Conservation (phyloP, 2,797 vertebrate species). For the Paratrypauchen microcephalus region DNA sequence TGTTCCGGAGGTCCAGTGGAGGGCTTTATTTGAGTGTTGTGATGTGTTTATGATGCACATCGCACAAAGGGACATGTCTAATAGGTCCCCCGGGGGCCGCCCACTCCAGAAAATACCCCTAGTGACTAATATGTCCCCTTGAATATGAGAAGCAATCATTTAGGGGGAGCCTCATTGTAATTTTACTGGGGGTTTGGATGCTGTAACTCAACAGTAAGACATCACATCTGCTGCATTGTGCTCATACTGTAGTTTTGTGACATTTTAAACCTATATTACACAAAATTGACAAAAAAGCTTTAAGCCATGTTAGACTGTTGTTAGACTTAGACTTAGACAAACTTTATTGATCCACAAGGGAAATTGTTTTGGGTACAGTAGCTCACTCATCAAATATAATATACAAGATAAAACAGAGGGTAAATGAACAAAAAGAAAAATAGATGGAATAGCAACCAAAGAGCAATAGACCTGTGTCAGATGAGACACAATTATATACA, state of each 20-base stretch:
- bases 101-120: slow-evolving; percentile 53
- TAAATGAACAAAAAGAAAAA: too few relatives aligned
- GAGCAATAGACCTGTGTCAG: too few relatives aligned
- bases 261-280: background rate
- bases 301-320: too few relatives aligned
- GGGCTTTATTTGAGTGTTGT: slow-evolving; percentile 63
- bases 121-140: slow-evolving; percentile 49
- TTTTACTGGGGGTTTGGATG: slow-evolving; percentile 44
- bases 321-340: too few relatives aligned
- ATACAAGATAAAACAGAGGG: too few relatives aligned
- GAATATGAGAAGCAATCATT: slow-evolving; percentile 44
- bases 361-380: too few relatives aligned
- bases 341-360: too few relatives aligned
- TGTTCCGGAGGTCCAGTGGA: slow-evolving; percentile 48
- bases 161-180: slow-evolving; percentile 37
- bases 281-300: too few relatives aligned
- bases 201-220: slow-evolving; percentile 26
- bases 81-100: slow-evolving; percentile 53
- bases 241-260: background rate
- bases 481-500: too few relatives aligned
- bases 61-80: slow-evolving; percentile 57
- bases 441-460: too few relatives aligned
- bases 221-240: background rate
- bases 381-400: too few relatives aligned
- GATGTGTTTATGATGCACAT: slow-evolving; percentile 63